Conservation (phyloP, 2,113 vertebrate species). For the Oreochromis spilurus region DNA sequence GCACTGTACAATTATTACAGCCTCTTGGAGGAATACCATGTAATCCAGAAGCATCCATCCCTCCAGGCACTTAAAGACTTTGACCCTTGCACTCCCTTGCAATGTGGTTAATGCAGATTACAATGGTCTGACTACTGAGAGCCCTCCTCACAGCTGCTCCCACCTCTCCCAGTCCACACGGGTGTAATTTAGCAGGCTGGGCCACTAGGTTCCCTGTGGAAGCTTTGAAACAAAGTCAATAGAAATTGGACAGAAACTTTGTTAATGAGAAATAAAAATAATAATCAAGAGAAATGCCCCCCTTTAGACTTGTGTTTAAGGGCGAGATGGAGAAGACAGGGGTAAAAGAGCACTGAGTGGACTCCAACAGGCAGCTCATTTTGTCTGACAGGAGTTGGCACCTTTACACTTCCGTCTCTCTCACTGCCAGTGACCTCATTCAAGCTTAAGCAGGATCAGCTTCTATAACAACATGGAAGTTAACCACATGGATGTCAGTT, state of each 20-base stretch:
- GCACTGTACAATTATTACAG: slow-evolving; percentile 57
- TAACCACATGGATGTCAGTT: slow-evolving; percentile 1
- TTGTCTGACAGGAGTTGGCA: slow-evolving; percentile 43
- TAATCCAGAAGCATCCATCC: slow-evolving; percentile 67
- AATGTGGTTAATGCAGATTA: slow-evolving; percentile 77
- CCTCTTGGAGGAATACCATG: slow-evolving; percentile 52
- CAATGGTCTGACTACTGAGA: slow-evolving; percentile 68
- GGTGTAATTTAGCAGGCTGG: slow-evolving; percentile 62
- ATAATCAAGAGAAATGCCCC: slow-evolving; percentile 45
- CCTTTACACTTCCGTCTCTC: slow-evolving; percentile 26
- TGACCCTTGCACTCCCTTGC: slow-evolving; percentile 73
- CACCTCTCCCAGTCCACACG: slow-evolving; percentile 34
- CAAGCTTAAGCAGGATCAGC: slow-evolving; percentile 31
- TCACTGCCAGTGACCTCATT: slow-evolving; percentile 21
- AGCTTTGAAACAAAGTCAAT: slow-evolving; percentile 60
- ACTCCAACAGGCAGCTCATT: slow-evolving; percentile 32
- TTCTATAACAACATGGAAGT: slow-evolving; percentile 21
- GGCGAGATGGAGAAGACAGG: slow-evolving; percentile 5
- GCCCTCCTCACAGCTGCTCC: slow-evolving; percentile 66
- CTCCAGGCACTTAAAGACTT: slow-evolving; percentile 76
- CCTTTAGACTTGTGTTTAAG: background rate
- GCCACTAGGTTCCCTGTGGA: background rate
- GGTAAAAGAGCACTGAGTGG: background rate
- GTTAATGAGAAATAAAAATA: slow-evolving; percentile 48
- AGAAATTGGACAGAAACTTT: slow-evolving; percentile 50